These are phyloP conservation scores for Myotis findleyi DNA, from an alignment of 2,797 vertebrate genomes.

Conservation along the genomic window DNA sequence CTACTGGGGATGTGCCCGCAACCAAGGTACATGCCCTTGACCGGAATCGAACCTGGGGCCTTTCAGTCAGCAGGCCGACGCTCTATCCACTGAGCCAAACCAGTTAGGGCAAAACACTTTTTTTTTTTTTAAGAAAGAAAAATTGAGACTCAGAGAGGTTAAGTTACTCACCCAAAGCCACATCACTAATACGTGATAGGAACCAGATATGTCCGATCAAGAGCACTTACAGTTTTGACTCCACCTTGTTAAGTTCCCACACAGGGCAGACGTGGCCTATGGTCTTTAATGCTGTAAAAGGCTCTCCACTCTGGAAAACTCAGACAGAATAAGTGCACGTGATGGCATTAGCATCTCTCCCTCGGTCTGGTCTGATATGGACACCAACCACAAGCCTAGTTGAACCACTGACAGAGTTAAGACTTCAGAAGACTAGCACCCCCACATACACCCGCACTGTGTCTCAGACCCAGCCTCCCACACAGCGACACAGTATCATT, in stretches of 20 bases:
- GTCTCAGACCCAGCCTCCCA: neutral
- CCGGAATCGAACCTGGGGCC: too few relatives aligned
- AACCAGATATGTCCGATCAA: neutral
- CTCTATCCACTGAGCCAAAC: too few relatives aligned
- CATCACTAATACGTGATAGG: neutral
- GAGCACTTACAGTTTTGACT: neutral
- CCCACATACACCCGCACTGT: neutral
- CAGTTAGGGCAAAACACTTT: too few relatives aligned
- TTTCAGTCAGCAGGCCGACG: too few relatives aligned
- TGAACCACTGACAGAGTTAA: slow-evolving; percentile 10
- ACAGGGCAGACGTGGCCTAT: neutral
- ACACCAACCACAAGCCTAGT: neutral
- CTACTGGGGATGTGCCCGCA: too few relatives aligned
- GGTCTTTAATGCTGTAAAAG: neutral
- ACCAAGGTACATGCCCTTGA: too few relatives aligned
- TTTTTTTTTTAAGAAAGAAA: too few relatives aligned
- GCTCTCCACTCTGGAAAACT: neutral
- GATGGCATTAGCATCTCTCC: neutral
- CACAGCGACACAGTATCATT: neutral
- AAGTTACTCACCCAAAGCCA: neutral
- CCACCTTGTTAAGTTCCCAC: neutral
- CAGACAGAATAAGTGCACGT: neutral
- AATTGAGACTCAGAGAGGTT: neutral
- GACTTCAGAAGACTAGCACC: neutral
- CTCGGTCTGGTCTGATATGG: neutral